These are phyloP conservation scores for Brachypteracias leptosomus DNA, from an alignment of 2,113 vertebrate genomes.

Conservation along the genomic window DNA sequence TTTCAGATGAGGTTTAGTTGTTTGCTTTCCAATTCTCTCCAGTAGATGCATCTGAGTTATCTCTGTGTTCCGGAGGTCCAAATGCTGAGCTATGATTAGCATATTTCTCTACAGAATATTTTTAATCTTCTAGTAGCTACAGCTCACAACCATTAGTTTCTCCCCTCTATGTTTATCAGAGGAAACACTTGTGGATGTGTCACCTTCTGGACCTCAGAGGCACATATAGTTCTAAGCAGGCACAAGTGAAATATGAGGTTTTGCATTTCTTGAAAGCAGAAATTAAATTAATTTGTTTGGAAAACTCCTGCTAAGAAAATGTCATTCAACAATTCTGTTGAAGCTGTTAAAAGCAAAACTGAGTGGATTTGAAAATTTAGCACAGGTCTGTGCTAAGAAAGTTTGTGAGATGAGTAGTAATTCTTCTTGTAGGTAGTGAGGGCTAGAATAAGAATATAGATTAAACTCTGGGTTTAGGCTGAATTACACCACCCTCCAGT, in stretches of 20 bases:
- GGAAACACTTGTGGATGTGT: neutral
- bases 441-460: neutral
- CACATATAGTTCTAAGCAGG: neutral
- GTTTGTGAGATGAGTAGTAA: neutral
- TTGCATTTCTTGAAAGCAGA: neutral
- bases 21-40: neutral
- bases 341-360: neutral
- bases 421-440: neutral
- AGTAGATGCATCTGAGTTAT: neutral
- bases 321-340: neutral
- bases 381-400: neutral
- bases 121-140: neutral
- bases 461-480: neutral
- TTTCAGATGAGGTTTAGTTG: neutral
- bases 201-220: neutral
- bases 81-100: neutral
- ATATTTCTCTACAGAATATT: neutral
- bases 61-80: neutral
- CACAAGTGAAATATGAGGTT: neutral
- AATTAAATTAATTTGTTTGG: neutral
- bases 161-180: neutral
- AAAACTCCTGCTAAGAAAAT: neutral
- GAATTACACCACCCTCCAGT: neutral
- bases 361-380: neutral
- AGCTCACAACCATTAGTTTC: neutral